Evolutionary conservation across 2,113 vertebrate species (phyloP).

Genomic region (Pseudonaja textilis): DNA sequence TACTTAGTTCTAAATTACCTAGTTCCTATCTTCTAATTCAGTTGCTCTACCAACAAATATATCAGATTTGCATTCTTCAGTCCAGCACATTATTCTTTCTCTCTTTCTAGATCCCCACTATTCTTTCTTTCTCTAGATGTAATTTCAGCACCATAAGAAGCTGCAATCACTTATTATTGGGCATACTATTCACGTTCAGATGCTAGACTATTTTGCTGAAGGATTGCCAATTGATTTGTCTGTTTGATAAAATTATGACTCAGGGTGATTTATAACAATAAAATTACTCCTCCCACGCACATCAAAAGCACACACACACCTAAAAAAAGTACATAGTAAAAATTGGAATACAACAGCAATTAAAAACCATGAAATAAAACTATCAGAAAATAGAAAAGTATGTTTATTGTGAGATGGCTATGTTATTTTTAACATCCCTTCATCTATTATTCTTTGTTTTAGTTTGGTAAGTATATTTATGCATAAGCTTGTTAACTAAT

Average conservation of each 20-base stretch:
- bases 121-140: too few relatives aligned
- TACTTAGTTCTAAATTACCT: background rate
- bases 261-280: background rate
- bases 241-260: background rate
- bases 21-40: background rate
- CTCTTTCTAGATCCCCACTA: too few relatives aligned
- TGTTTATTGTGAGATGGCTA: background rate
- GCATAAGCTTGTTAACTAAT: background rate
- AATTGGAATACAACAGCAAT: background rate
- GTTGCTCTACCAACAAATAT: background rate
- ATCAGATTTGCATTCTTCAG: background rate
- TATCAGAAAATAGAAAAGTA: background rate
- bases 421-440: background rate
- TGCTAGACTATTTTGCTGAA: background rate
- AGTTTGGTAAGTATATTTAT: background rate
- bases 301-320: background rate
- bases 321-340: background rate
- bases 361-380: background rate
- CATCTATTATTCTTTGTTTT: background rate
- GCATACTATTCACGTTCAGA: background rate
- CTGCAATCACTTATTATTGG: background rate
- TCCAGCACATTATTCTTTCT: background rate
- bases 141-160: background rate
- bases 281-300: background rate
- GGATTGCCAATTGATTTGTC: background rate